These are phyloP conservation scores for Neodiprion pinetum DNA, from an alignment of 1,140 invertebrate species.

Conservation along the genomic window DNA sequence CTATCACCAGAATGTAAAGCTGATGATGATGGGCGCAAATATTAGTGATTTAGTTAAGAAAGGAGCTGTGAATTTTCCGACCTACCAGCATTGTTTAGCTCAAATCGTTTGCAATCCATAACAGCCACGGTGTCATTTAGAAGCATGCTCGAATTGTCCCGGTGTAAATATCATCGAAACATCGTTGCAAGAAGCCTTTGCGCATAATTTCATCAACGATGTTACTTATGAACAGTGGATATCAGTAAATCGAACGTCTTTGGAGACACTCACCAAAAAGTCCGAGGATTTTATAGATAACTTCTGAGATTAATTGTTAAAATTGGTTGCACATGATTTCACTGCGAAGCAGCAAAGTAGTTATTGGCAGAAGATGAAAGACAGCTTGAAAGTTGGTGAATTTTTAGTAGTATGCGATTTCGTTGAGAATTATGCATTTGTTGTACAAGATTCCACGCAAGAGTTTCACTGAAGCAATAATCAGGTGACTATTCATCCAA, in stretches of 20 bases:
- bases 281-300: constrained; percentile 32
- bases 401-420: constrained; percentile 39
- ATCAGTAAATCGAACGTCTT: constrained; percentile 31
- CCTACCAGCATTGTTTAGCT: no score
- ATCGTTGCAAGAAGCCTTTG: constrained; percentile 19
- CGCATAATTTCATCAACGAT: constrained; percentile 32
- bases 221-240: constrained; percentile 39
- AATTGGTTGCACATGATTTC: constrained; percentile 29
- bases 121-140: no score
- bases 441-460: constrained; percentile 40
- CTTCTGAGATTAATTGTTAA: constrained; percentile 17
- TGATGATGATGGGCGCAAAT: constrained; percentile 24
- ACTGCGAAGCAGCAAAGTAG: constrained; percentile 26
- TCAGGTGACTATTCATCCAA: constrained; percentile 43
- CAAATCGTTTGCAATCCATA: background rate
- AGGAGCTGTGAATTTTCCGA: no score
- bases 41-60: no score
- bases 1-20: constrained; percentile 29
- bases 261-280: constrained; percentile 32
- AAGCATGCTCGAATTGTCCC: no score
- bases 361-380: constrained; percentile 32
- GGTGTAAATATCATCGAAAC: no score
- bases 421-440: constrained; percentile 43
- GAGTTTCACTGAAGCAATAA: constrained; percentile 41
- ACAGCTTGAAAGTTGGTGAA: constrained; percentile 27